Conservation (phyloP, 2,113 vertebrate genomes). For the Haliaeetus leucogaster region DNA sequence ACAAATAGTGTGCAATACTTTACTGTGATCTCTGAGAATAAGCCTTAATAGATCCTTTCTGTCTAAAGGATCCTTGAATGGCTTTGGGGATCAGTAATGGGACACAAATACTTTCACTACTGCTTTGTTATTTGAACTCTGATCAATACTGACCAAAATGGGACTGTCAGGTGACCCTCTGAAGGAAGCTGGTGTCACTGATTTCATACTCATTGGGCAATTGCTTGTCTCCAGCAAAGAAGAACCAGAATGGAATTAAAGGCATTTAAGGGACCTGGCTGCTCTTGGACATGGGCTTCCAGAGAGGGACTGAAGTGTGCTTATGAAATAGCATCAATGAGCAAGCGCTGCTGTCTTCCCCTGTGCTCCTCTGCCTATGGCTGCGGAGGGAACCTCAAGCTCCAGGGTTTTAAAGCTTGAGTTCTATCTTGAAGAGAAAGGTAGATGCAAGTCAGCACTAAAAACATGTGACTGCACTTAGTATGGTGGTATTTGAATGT, state of each 20-base stretch:
- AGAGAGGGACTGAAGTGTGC: neutral
- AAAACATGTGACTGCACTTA: neutral
- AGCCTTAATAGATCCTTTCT: slow-evolving; percentile 27
- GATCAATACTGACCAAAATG: neutral
- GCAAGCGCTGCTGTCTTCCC: neutral
- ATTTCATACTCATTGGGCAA: neutral
- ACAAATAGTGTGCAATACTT: slow-evolving; percentile 34
- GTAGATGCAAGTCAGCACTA: neutral
- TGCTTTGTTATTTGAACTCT: neutral
- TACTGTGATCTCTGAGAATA: slow-evolving; percentile 20
- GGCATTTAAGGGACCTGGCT: neutral
- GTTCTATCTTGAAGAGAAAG: neutral
- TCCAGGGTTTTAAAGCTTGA: neutral
- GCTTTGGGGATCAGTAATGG: slow-evolving; percentile 2
- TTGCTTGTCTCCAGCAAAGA: neutral
- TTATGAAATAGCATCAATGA: neutral
- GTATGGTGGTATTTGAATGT: neutral
- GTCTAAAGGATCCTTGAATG: neutral
- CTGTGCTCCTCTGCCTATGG: neutral
- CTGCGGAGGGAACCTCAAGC: neutral
- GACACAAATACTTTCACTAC: neutral
- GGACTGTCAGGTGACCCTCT: neutral
- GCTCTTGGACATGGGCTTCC: neutral
- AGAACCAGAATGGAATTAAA: neutral
- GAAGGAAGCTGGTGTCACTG: neutral